Percentiles rank a stretch among this genome's conserved stretches.
These are phyloP conservation scores for Gonioctena quinquepunctata DNA, from an alignment of 1,140 invertebrate genomes.

Conservation along the genomic window DNA sequence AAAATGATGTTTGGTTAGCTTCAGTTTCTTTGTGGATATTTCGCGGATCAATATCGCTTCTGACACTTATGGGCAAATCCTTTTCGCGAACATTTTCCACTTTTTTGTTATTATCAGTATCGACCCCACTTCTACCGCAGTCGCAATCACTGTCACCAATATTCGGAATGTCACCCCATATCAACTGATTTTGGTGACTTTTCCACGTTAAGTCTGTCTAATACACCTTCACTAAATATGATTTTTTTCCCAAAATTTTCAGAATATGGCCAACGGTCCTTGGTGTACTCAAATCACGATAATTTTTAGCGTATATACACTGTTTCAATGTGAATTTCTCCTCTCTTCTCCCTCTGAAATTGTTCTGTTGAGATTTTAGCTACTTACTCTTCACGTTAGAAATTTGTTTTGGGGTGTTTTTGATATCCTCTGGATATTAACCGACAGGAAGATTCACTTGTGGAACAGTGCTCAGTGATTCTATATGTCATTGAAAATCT, in stretches of 20 bases:
- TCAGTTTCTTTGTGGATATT: not conserved
- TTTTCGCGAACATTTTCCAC: not conserved
- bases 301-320: no score
- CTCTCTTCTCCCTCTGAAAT: not conserved
- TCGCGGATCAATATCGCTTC: not conserved
- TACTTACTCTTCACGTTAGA: not conserved
- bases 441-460: constrained; percentile 1
- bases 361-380: not conserved
- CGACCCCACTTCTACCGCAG: not conserved
- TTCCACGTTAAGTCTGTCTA: not conserved
- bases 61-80: not conserved
- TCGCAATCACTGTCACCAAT: not conserved
- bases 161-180: not conserved
- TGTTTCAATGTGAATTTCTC: constrained; percentile 7
- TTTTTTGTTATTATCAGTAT: not conserved
- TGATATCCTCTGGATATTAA: not conserved
- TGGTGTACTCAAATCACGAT: no score
- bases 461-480: no score
- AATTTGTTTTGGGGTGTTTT: not conserved
- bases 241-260: not conserved
- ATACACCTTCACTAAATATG: not conserved
- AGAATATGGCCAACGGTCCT: not conserved
- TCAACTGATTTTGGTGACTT: not conserved
- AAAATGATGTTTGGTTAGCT: not conserved
- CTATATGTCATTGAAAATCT: constrained; percentile 22